Evolutionary conservation across 23 tunicate species (phyloP), one percentile per base, ranked within the genome.

Genomic region (Oikopleura albicans): DNA sequence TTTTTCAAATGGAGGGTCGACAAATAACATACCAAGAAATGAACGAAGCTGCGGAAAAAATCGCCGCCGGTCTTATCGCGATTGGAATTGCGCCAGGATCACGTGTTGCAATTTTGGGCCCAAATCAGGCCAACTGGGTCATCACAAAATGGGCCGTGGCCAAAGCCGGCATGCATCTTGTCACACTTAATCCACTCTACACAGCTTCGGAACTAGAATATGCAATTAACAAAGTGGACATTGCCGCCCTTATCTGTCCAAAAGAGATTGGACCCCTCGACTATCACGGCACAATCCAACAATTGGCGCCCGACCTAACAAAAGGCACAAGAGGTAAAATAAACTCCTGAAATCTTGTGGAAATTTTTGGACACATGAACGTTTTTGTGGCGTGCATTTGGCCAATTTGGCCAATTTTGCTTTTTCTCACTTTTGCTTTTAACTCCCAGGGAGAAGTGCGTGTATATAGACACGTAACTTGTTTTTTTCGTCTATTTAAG

Each of bases 211-310:
- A 71, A 29, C 79, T 71, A 22, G 79, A 71, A 29, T 71, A 71
- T 71, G 79, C 79, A 29, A 71, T 71, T 2, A 71, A 71, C 37
- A 71, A 71, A 29, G 79, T 71, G 4, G 35, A 71, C 33, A 29
- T 29, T 16, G 35, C 27, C 27, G 79, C 79, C 27, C 33, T 71
- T 37, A 29, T 71, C 37, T 71, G 79, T 31, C 79, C 79, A 71
- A 71, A 71, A 71, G 79, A 71, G 37, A 16, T 71, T 71, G 79
- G 79, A 27, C 79, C 79, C 4, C 79, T 71, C 33, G 31, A 71
- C 31, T 71, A 71, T 31, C 79, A 71, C 79, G 37, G 37, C 2
- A 29, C 79, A 2, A 16, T 71, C 2, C 27, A 71, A 31, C 2
- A 16, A 71, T 27, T 71, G 79, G 31, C 31, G 28, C 79, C 79